These are phyloP conservation scores for Gymnarchus niloticus DNA, from an alignment of 2,113 vertebrate genomes.

Conservation along the genomic window DNA sequence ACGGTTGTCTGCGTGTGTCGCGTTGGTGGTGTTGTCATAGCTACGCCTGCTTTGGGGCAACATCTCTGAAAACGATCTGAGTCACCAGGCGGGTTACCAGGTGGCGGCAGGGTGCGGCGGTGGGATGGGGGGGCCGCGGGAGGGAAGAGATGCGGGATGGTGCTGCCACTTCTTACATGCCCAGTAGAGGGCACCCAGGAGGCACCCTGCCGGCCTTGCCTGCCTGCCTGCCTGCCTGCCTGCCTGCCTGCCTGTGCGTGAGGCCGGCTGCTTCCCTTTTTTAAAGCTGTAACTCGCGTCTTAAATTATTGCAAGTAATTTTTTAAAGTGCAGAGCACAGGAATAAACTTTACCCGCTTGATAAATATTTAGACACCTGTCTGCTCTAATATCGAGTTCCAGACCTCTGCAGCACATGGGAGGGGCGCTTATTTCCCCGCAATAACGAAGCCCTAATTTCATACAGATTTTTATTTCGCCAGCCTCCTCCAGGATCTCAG, in stretches of 20 bases:
- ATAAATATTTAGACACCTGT: slow-evolving; percentile 73
- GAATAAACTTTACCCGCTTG: slow-evolving; percentile 56
- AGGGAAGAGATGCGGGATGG: neutral
- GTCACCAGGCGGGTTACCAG: slow-evolving; percentile 2
- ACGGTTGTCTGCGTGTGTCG: neutral
- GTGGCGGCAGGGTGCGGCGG: neutral
- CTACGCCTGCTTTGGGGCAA: neutral
- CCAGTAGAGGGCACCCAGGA: too few relatives aligned
- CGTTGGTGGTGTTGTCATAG: neutral
- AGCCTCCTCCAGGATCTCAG: neutral
- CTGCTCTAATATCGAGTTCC: slow-evolving; percentile 55
- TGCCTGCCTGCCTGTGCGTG: too few relatives aligned
- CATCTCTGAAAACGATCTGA: neutral
- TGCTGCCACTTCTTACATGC: too few relatives aligned
- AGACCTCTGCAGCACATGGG: slow-evolving; percentile 57
- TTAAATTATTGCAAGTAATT: slow-evolving; percentile 59
- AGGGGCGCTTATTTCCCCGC: slow-evolving; percentile 49
- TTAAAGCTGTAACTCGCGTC: slow-evolving; percentile 56
- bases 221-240: too few relatives aligned
- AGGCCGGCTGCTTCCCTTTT: slow-evolving; percentile 25
- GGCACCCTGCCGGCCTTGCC: too few relatives aligned
- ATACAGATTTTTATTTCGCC: slow-evolving; percentile 49
- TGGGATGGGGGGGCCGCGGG: slow-evolving; percentile 28
- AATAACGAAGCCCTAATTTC: slow-evolving; percentile 56
- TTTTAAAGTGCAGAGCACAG: slow-evolving; percentile 52